phyloP scores from a whole-genome alignment of 2,888 invertebrate species.

The Caprella mutica region DNA sequence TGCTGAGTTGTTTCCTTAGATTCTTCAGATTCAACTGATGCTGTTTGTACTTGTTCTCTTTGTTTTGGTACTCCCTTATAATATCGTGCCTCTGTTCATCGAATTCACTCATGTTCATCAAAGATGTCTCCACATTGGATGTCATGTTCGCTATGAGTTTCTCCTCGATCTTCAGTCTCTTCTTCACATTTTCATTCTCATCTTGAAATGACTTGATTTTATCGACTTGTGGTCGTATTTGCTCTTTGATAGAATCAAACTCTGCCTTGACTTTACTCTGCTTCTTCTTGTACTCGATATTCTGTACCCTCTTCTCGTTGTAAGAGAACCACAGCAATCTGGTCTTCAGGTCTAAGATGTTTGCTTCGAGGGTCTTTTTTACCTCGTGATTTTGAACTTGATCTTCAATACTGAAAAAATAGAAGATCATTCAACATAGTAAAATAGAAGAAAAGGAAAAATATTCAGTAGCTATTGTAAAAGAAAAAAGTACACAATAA shows the following conservation, averaged over 20 bases:
- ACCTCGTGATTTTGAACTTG: constrained; percentile 16
- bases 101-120: neutral
- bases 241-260: no score
- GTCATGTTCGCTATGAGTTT: neutral
- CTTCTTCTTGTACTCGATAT: constrained; percentile 1
- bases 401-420: constrained; percentile 17
- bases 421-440: neutral
- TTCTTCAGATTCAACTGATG: constrained; percentile 6
- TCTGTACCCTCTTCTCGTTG: constrained; percentile 5
- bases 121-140: neutral
- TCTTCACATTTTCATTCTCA: neutral
- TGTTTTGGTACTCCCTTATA: constrained; percentile 1
- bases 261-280: no score
- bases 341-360: constrained; percentile 11
- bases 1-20: constrained; percentile 7
- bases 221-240: neutral
- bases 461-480: neutral
- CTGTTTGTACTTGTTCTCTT: constrained; percentile 6
- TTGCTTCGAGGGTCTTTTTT: constrained; percentile 12
- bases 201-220: neutral
- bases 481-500: no score
- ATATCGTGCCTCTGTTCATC: constrained; percentile 9
- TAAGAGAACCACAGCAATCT: constrained; percentile 15
- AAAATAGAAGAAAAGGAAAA: neutral
- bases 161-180: neutral